Conservation (phyloP, 2,797 vertebrate species). For the Morelia viridis region DNA sequence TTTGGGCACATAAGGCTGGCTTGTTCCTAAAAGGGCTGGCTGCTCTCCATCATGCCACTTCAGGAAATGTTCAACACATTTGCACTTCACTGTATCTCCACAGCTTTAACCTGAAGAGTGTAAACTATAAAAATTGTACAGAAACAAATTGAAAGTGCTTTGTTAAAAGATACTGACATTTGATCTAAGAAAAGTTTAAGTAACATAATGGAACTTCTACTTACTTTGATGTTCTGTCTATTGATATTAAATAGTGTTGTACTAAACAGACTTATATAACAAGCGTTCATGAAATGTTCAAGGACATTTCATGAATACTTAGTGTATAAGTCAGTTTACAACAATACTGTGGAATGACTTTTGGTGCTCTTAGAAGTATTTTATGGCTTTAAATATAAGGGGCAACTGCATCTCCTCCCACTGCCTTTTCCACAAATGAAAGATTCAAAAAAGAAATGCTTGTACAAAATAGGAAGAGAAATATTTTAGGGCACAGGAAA, state of each 20-base stretch:
- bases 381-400: not conserved
- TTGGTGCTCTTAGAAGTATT: not conserved
- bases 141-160: not conserved
- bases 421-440: not conserved
- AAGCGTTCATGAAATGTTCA: not conserved
- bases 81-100: not conserved
- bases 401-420: not conserved
- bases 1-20: not conserved
- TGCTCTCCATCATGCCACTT: not conserved
- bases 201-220: not conserved
- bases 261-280: not conserved
- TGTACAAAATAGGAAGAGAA: not conserved
- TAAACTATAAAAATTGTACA: not conserved
- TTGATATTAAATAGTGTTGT: not conserved
- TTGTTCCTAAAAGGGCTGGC: not conserved
- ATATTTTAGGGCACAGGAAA: not conserved
- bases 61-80: not conserved
- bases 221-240: not conserved
- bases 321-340: no score
- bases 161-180: not conserved
- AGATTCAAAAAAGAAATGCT: not conserved
- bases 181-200: not conserved
- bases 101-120: not conserved
- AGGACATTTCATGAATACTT: not conserved
- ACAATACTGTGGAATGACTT: no score